These are phyloP conservation scores for Esperia sulphurella DNA, from an alignment of 2,888 invertebrate genomes.

Conservation along the genomic window DNA sequence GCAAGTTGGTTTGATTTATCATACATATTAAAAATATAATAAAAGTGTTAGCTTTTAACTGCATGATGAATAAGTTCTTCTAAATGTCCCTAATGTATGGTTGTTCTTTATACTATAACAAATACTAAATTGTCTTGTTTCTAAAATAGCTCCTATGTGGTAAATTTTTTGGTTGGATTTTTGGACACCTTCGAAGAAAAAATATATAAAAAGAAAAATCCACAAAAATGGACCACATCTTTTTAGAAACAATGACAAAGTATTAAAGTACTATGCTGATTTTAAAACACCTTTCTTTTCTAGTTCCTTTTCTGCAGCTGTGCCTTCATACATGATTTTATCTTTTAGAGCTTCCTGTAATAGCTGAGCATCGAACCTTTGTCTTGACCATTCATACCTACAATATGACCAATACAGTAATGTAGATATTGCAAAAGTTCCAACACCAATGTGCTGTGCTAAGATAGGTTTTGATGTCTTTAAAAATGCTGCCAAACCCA, in stretches of 20 bases:
- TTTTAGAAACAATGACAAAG: no score
- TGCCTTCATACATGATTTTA: slow-evolving; percentile 82
- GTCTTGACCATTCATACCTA: slow-evolving; percentile 83
- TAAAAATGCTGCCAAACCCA: slow-evolving; percentile 84
- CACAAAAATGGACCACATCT: no score
- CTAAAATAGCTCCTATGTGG: no score
- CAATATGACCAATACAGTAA: slow-evolving; percentile 84
- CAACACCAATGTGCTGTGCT: slow-evolving; percentile 83
- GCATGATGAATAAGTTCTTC: no score
- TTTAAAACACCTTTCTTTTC: slow-evolving; percentile 62
- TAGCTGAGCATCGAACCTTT: slow-evolving; percentile 82
- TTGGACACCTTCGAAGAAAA: no score
- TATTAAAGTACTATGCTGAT: slow-evolving; percentile 36
- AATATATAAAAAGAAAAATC: no score
- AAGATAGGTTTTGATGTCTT: slow-evolving; percentile 83
- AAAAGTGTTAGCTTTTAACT: no score
- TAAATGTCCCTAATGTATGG: neutral
- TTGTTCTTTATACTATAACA: neutral
- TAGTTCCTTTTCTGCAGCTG: slow-evolving; percentile 69
- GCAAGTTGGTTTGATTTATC: no score
- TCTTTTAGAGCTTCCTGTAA: slow-evolving; percentile 81
- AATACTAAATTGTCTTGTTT: no score
- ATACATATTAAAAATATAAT: no score
- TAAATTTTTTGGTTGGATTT: no score
- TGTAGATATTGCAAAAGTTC: slow-evolving; percentile 82